phyloP scores from a whole-genome alignment of 2,113 vertebrate genomes.

The Gavialis gangeticus region DNA sequence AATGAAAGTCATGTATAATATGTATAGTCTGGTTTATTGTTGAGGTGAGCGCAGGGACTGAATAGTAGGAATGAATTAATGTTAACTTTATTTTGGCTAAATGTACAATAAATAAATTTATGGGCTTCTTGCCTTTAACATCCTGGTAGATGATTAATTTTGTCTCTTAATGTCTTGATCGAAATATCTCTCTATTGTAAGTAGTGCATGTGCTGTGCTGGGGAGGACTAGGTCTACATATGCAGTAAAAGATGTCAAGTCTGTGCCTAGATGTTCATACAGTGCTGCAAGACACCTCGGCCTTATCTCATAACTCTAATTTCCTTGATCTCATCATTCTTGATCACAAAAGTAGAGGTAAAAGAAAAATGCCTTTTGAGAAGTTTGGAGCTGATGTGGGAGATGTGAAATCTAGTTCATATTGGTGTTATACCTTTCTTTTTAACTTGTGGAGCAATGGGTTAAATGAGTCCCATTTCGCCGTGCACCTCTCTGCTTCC shows the following conservation, averaged over 20 bases:
- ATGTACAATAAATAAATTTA: background rate
- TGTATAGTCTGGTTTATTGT: background rate
- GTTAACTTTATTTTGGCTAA: background rate
- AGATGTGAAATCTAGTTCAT: background rate
- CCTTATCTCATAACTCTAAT: background rate
- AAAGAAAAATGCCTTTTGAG: background rate
- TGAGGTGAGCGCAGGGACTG: background rate
- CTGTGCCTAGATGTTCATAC: background rate
- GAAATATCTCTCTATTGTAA: background rate
- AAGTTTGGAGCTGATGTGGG: background rate
- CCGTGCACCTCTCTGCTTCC: background rate
- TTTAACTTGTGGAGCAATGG: constrained; percentile 56
- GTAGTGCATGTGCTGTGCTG: background rate
- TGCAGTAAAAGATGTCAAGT: background rate
- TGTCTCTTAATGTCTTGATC: background rate
- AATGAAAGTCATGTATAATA: background rate
- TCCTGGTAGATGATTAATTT: background rate
- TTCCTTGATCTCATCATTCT: background rate
- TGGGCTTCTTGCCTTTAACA: background rate
- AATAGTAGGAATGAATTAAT: background rate
- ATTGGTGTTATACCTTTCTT: constrained; percentile 53
- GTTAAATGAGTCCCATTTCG: constrained; percentile 53
- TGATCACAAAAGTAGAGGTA: background rate
- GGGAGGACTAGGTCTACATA: background rate
- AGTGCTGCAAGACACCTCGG: background rate